Evolutionary conservation across 1,140 invertebrate species (phyloP), one percentile per base, ranked within the genome.

Genomic region (Hyposmocoma kahamanoa): DNA sequence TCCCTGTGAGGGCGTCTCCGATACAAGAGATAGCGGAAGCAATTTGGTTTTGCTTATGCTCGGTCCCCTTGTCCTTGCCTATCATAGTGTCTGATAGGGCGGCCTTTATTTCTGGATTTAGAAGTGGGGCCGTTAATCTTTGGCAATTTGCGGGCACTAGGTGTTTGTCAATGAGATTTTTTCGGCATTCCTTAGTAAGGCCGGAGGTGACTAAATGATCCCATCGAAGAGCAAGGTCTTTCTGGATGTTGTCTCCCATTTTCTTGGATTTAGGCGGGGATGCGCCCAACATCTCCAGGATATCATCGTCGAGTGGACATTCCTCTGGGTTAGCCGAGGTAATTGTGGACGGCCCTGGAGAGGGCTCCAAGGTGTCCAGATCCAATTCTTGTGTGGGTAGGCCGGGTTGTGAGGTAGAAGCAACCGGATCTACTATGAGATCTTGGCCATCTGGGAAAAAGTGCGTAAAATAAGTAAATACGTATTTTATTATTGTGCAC

Each of bases 101-200:
- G 6, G 38, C 38, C 13, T 41, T 41, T 17, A 41, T 41, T 21
- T 41, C 38, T 17, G 38, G 8, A 41, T 41, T 41, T 6, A 41
- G 17, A 41, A 17, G 15, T 6, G 38, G 38, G 5, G 38, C 15
- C 6, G 4, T 9, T 5, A 41, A 5, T 41, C 8, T 19, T 41
- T 17, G 13, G 19, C 38, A 41, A 13, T 41, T 41, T 21, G 18
- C 38, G 3, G 38, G 15, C 6, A 41, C 19, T 19, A 17, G 13
- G 17, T 41, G 19, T 21, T 20, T 41, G 5, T 41, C 38, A 9
- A 41, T 9, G 21, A 41, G 38, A 3, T 41, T 19, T 20, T 41
- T 41, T 3, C 19, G 13, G 17, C 21, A 5, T 6, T 41, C 38
- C 19, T 41, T 41, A 19, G 3, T 20, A 17, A 41, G 38, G 5